These are phyloP conservation scores for Microtus ochrogaster DNA, from an alignment of 2,113 vertebrate genomes.

Conservation along the genomic window DNA sequence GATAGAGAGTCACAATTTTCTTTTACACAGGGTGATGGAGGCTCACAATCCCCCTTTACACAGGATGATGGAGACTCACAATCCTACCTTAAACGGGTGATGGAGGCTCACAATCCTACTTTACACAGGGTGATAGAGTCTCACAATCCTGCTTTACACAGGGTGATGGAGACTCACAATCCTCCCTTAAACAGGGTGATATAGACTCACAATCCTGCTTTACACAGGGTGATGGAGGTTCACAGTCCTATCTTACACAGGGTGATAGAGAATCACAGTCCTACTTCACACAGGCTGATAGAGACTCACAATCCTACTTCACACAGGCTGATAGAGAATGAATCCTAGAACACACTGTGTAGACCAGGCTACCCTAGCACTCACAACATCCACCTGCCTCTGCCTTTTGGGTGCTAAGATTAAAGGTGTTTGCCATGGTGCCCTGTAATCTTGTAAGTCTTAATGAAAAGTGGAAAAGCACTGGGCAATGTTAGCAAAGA, in stretches of 20 bases:
- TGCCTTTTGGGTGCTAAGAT: not conserved
- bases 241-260: no score
- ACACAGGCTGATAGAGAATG: not conserved
- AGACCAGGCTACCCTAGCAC: not conserved
- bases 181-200: no score
- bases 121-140: no score
- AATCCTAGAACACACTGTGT: not conserved
- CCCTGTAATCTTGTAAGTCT: not conserved
- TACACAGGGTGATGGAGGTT: no score
- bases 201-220: no score
- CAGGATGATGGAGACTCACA: no score
- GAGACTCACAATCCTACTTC: no score
- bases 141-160: no score
- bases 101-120: no score
- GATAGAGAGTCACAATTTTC: rapidly evolving
- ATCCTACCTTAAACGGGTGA: no score
- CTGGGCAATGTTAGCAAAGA: not conserved
- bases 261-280: not conserved
- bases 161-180: not conserved
- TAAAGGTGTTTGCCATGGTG: not conserved
- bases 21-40: not conserved
- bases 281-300: no score
- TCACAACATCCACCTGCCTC: not conserved
- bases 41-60: rapidly evolving
- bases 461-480: not conserved